Base-by-base conservation (phyloP, 1,140 invertebrate species). In the Drosophila sp. region DNA sequence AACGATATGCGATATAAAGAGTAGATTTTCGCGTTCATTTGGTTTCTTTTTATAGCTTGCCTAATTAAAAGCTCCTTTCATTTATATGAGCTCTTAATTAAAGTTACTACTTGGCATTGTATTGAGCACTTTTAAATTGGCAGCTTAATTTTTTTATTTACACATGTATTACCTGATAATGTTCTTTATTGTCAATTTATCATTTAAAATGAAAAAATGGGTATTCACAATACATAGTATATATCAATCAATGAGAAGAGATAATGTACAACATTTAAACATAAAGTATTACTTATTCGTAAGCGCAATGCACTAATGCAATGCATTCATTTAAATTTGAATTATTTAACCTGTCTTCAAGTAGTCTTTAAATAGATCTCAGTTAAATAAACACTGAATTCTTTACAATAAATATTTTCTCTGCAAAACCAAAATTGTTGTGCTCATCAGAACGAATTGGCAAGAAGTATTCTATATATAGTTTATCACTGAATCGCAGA, bases 31-130 rank as follows among this genome's bases (percentile, higher is more conserved):
- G 16, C 18, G 18, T 36, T 48, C 18, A 21, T 36, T 38, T 36
- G 45, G 32, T 27, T 46, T 21, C 45, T 4, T 48, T 61, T 48
- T 36, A 48, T 43, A 14, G 25, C 6, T 18, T 21, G 43, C 11
- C 46, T 50, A 61, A 61, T 48, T 48, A 50, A 48, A 38, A 48
- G 7, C 0, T 11, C 16, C 34, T 59, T 48, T 36, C 57, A 48
- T 59, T 46, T 46, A 46, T 36, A 11, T 48, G 18, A 38, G 13
- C 29, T 38, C 43, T 38, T 48, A 61, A 61, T 61, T 61, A 48
- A 36, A 61, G 18, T 46, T 13, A 9, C 7, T 53, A 16, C 36
- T 53, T 18, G 32, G 13, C 50, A 50, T n/a, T n/a, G 46, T 13
- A n/a, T 50, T 50, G 32, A 50, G 50, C 50, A 18, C 50, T 53